These are phyloP conservation scores for Manduca sexta DNA, from an alignment of 1,140 invertebrate genomes.

Conservation along the genomic window DNA sequence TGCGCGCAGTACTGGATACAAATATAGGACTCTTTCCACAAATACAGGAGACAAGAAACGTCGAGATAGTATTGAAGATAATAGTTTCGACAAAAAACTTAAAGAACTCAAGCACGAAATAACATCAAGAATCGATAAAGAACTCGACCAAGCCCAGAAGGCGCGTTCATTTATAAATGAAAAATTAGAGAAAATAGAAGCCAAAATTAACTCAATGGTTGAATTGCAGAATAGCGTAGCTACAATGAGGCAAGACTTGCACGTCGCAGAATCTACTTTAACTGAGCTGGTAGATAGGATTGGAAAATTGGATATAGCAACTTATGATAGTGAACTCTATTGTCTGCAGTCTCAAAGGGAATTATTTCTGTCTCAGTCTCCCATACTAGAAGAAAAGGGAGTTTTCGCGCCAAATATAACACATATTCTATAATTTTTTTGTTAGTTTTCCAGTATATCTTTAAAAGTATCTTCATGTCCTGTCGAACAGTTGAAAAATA, in stretches of 20 bases:
- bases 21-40: slow-evolving; percentile 53
- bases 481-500: too few relatives aligned
- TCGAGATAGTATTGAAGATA: slow-evolving; percentile 30
- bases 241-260: slow-evolving; percentile 30
- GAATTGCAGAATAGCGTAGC: slow-evolving; percentile 34
- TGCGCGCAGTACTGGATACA: slow-evolving; percentile 44
- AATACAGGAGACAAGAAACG: slow-evolving; percentile 40
- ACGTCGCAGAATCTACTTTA: slow-evolving; percentile 27
- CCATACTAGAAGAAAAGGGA: slow-evolving; percentile 14
- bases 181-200: slow-evolving; percentile 41
- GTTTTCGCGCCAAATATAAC: neutral
- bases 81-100: slow-evolving; percentile 37
- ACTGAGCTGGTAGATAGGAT: slow-evolving; percentile 31
- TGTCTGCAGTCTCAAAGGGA: slow-evolving; percentile 28
- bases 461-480: too few relatives aligned
- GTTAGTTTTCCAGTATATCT: neutral
- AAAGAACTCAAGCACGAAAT: slow-evolving; percentile 42
- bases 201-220: slow-evolving; percentile 47
- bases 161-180: slow-evolving; percentile 35
- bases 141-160: slow-evolving; percentile 27
- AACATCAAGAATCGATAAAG: slow-evolving; percentile 26
- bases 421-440: neutral
- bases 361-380: slow-evolving; percentile 11
- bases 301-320: slow-evolving; percentile 24
- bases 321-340: slow-evolving; percentile 13